Evolutionary conservation across 1,140 invertebrate species (phyloP).

Genomic region (Stenopsyche tienmushanensis): DNA sequence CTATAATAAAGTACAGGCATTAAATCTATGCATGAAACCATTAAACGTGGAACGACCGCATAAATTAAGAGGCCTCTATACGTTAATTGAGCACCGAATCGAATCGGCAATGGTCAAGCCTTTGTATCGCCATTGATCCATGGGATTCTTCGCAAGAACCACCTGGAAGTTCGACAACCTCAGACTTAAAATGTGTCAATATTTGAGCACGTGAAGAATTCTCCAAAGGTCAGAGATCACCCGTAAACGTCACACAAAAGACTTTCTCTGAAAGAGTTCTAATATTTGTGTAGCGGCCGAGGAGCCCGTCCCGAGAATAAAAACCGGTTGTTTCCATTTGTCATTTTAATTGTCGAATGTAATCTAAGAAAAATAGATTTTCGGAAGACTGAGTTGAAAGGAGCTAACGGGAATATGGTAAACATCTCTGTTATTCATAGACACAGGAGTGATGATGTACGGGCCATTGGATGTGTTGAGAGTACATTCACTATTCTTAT

Average conservation of each 20-base stretch:
- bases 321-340: too few species aligned
- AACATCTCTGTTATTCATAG: too few species aligned
- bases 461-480: too few species aligned
- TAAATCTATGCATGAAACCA: not conserved
- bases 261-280: not conserved
- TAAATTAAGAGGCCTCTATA: slow-evolving; percentile 5
- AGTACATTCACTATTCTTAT: too few species aligned
- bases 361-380: too few species aligned
- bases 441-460: too few species aligned
- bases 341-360: too few species aligned
- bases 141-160: not conserved
- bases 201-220: too few species aligned
- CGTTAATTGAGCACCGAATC: slow-evolving; percentile 28
- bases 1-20: slow-evolving; percentile 6
- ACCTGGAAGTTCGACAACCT: not conserved
- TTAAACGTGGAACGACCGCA: slow-evolving; percentile 2
- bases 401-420: too few species aligned
- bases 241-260: not conserved
- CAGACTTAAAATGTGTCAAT: too few species aligned
- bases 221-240: not conserved
- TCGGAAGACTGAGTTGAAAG: too few species aligned
- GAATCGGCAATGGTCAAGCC: slow-evolving; percentile 17
- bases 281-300: not conserved
- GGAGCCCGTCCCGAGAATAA: too few species aligned
- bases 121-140: slow-evolving; percentile 20